Evolutionary conservation across 2,888 invertebrate species (phyloP), one percentile per base, ranked within the genome.

Genomic region (Exocentrus adspersus): DNA sequence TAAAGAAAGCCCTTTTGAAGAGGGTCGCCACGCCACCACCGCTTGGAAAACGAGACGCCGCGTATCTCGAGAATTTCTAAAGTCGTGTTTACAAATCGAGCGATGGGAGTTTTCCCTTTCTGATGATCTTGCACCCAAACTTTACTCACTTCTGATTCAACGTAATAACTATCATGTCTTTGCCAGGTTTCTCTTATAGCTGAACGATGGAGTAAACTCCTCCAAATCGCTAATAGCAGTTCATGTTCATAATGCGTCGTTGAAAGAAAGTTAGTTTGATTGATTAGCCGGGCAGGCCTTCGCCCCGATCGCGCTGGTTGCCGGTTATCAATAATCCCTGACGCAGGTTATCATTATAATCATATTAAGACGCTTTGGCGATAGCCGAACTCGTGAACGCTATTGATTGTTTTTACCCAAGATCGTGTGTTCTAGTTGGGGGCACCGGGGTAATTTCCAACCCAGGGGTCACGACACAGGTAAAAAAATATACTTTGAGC

Each of bases 301-400:
- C 63, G 60, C 67, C 62, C 71, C 70, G 73, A 76, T 75, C 75
- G 72, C 72, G 58, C n/a, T n/a, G 54, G 60, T 65, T 60, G 72
- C 69, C 72, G 72, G 74, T 76, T 79, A 79, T 80, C 79, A 78
- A 79, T 79, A 79, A 79, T 74, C 75, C 76, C 76, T 79, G 79
- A 78, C 79, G 74, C 72, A 76, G 75, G 75, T 79, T 80, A 79
- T 80, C 79, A 80, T 80, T 79, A 80, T 79, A 80, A 79, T 79
- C 80, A 76, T 77, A 80, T 80, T 80, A 80, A 75, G 77, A 71
- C 69, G 71, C 71, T 74, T 74, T 61, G 76, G 72, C 70, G 70
- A 74, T 69, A 70, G 66, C 72, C 73, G 71, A 73, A 74, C 67
- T 64, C 70, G 69, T 70, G 17, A n/a, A 65, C 67, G 73, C 74